Percentiles rank a stretch among this genome's conserved stretches.
phyloP scores from a whole-genome alignment of 2,888 invertebrate genomes.

The Platypus cylindrus region DNA sequence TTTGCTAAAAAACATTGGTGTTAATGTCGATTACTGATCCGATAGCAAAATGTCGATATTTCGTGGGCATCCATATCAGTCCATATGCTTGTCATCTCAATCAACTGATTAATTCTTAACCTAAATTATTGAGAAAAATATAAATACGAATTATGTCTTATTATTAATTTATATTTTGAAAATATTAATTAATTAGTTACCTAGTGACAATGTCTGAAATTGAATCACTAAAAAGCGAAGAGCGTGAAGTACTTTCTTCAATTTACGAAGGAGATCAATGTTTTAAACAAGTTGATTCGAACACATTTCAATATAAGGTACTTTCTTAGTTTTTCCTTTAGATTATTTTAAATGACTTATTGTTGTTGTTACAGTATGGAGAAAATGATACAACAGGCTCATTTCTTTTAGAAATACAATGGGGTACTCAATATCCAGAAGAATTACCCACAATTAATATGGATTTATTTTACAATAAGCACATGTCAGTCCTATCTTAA shows the following conservation, averaged over 20 bases:
- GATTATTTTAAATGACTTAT: slow-evolving; percentile 1
- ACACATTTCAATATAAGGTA: slow-evolving; percentile 87
- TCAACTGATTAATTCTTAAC: too few species aligned
- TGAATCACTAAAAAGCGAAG: slow-evolving; percentile 66
- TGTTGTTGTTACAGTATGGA: slow-evolving; percentile 55
- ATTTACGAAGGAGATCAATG: slow-evolving; percentile 88
- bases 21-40: too few species aligned
- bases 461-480: slow-evolving; percentile 87
- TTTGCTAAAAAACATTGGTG: too few species aligned
- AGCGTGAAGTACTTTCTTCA: slow-evolving; percentile 78
- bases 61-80: too few species aligned
- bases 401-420: slow-evolving; percentile 76
- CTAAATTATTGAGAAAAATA: too few species aligned
- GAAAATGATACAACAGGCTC: slow-evolving; percentile 67
- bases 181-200: too few species aligned
- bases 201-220: slow-evolving; percentile 9
- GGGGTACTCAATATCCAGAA: slow-evolving; percentile 79
- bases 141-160: too few species aligned
- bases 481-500: slow-evolving; percentile 57
- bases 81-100: too few species aligned
- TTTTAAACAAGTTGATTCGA: slow-evolving; percentile 68
- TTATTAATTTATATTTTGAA: too few species aligned
- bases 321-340: slow-evolving; percentile 8
- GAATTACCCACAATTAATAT: slow-evolving; percentile 70
- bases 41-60: too few species aligned